Evolutionary conservation across 2,113 vertebrate species (phyloP), one percentile per base, ranked within the genome.

Genomic region (Rhabdornis inornatus): DNA sequence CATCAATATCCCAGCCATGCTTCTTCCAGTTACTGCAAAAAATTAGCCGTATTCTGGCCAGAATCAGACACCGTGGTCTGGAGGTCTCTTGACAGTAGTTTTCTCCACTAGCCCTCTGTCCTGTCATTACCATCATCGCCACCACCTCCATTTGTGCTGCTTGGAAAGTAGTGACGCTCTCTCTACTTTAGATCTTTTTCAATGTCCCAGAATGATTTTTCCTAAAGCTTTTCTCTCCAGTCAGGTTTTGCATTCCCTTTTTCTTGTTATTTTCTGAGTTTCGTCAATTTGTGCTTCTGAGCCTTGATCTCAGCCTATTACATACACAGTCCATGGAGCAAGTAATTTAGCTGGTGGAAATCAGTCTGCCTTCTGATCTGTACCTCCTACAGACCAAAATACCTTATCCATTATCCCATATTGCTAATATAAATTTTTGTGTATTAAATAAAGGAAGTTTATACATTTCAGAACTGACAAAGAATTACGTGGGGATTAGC

Each of bases 121-220:
- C 18, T 72, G 21, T 45, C 39, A 39, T 59, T 23, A 39, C 13
- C n/a, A 25, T 25, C 20, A 21, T 25, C 20, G 23, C 9, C 23
- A 3, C 4, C 4, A 6, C 0, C 6, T 3, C 11, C 1, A 2
- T n/a, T 76, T 52, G 7, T 52, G 21, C 22, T 47, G 10, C 23
- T 35, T 68, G 13, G 5, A 37, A 78, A 59, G 13, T 18, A 39
- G 9, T 30, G 28, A 21, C 37, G 24, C 9, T 19, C 8, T 20
- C 9, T 82, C 12, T 17, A 19, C 13, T 65, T 61, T 8, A 37
- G 11, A 12, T 60, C 17, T 18, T 72, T 72, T 37, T 70, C 44
- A 49, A 11, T 24, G 16, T 40, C 37, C 6, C 21, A 63, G 33
- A 75, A 37, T 47, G 0, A 50, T 39, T 89, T 69, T 80, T 80